Conservation (phyloP, 2,113 vertebrate genomes). For the Syrrhaptes paradoxus region DNA sequence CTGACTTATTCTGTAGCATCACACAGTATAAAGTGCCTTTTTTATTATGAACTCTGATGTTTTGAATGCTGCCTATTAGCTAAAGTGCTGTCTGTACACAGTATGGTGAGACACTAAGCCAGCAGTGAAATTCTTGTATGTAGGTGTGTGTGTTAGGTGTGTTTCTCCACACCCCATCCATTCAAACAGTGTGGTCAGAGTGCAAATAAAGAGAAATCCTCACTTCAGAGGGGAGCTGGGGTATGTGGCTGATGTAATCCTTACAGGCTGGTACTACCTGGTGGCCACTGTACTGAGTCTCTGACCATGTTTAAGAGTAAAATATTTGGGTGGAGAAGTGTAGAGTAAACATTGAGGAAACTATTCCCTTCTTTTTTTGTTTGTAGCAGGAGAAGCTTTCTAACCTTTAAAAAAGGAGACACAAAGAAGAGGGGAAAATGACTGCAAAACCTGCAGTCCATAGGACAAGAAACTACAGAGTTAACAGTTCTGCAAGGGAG, state of each 20-base stretch:
- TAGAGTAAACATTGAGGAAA: background rate
- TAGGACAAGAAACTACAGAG: background rate
- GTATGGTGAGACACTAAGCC: background rate
- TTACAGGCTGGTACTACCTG: background rate
- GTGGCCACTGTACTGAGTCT: background rate
- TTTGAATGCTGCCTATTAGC: background rate
- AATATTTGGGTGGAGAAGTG: background rate
- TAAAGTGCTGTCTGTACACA: background rate
- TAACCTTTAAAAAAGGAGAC: background rate
- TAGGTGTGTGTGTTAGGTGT: constrained; percentile 5
- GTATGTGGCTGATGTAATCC: background rate
- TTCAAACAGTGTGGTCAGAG: constrained; percentile 40
- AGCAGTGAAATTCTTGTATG: background rate
- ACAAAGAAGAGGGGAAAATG: background rate
- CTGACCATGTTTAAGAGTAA: background rate
- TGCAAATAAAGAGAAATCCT: constrained; percentile 32
- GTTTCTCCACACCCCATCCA: constrained; percentile 6
- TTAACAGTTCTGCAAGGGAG: background rate
- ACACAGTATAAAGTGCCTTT: background rate
- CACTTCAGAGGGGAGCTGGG: background rate
- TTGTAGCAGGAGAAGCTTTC: background rate
- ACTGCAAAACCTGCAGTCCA: background rate
- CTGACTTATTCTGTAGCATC: background rate
- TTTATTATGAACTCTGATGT: background rate
- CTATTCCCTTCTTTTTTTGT: background rate